Evolutionary conservation across 2,113 vertebrate genomes (phyloP), one percentile per base, ranked within the genome.

Genomic region (Mormyrus iriodes): DNA sequence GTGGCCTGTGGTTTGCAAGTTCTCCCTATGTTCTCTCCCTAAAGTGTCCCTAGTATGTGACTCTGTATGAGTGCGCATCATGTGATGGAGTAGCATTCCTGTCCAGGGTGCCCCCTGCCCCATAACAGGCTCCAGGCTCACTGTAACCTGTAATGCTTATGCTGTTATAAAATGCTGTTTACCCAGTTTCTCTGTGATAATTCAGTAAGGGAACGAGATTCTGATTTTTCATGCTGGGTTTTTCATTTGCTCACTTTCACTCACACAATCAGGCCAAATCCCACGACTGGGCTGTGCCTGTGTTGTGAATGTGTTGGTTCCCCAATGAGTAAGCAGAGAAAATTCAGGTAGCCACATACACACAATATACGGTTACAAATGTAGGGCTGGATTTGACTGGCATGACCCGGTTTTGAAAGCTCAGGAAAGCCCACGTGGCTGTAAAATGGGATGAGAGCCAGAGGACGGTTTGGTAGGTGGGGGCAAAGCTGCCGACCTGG

Each of bases 381-480:
- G 35, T 12, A 35, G 24, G 9, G 2, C 12, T 44, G 4, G 31
- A 51, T 53, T 8, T 21, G 53, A 69, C 58, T 89, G 85, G 52
- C 27, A 58, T 73, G 84, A 42, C 84, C 84, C 84, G 65, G 90
- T 90, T 90, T 86, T 86, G 65, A 91, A 89, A 79, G 42, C 65
- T 39, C 51, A 89, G 39, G 42, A 92, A 91, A 91, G 89, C 88
- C 90, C 90, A 88, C 86, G 90, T 85, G 27, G 69, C 89, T 91
- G 87, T 91, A 90, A 91, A 91, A 91, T 89, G 79, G 91, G 89
- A 92, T 90, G 89, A 90, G 90, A 91, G 90, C 91, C 90, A 39
- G 31, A 51, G 88, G 86, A 86, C 89, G 89, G 65, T 89, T 89
- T 88, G 87, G 89, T 86, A 90, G 90, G 87, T 85, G 88, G 88